Base-by-base conservation (phyloP, 2,797 vertebrate species). In the Sebastes cheni region DNA sequence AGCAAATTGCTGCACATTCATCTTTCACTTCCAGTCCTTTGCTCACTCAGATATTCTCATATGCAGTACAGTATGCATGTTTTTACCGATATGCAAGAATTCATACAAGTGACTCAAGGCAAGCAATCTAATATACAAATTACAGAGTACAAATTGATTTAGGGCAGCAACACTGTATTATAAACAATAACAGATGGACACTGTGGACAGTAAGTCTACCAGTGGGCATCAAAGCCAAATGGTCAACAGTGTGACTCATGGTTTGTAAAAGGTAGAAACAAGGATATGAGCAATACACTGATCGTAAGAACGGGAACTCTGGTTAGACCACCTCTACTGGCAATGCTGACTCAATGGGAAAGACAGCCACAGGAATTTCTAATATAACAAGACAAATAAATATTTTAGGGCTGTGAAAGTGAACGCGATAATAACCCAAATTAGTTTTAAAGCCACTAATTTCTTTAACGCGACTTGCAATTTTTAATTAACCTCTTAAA, bases 271-370 rank as follows among this genome's bases (percentile, higher is more conserved):
- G 32, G 42, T 62, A 11, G 60, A 80, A 78, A 88, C 13, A 70
- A 85, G 88, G 84, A 81, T 75, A 67, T 91, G 82, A 90, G 79
- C 66, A 91, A 83, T 29, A 64, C 54, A 20, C 36, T 58, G 79
- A 67, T 58, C 4, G 36, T 76, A 54, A 87, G 70, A 67, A 46
- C 27, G 29, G 54, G 70, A 68, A 62, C 46, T 82, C 39, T 83
- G 82, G 80, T 89, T 77, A 76, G 55, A 74, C 34, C 67, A 62
- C 67, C 69, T 61, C 46, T 72, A 27, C 86, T 89, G 83, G 71
- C 30, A 81, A 59, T 74, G 73, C 46, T 87, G 88, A 89, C 71
- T 93, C 88, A 85, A 30, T 83, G 67, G 25, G 61, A 89, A 80
- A 85, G 46, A 67, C 32, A 65, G 25, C 30, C 74, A 79, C 34